Evolutionary conservation across 2,113 vertebrate genomes (phyloP), one percentile per base, ranked within the genome.

Genomic region (Albula goreensis): DNA sequence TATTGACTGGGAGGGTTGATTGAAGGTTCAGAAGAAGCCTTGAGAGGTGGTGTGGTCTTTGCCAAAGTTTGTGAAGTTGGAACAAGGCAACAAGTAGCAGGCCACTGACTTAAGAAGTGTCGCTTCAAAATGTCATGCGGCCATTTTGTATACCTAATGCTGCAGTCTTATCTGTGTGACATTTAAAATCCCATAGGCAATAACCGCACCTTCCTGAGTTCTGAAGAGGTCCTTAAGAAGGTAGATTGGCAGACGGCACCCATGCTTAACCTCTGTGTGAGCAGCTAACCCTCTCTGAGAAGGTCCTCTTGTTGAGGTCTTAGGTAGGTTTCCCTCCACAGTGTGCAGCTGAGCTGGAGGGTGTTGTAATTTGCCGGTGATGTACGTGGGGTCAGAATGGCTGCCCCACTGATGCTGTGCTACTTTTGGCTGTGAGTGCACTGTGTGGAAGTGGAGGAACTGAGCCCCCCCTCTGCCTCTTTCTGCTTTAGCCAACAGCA

Each of bases 181-280:
- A 85, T 85, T 85, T 85, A 85, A 85, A 85, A 66, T 70, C 80
- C 78, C 85, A 66, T 50, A 85, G 78, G 85, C 85, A 85, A 70
- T 85, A 81, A 85, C 41, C 19, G 53, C 48, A 63, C 53, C 78
- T 41, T 50, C 78, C 10, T 57, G 12, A 60, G 78, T 63, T 80
- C 8, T 22, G n/a, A 12, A 50, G 84, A 63, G 56, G 56, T 85
- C 48, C 78, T 49, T 63, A 57, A 9, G 50, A 79, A 50, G 17
- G 49, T 56, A 15, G 78, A 57, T 51, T 60, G 84, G 48, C 31
- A 25, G 77, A 41, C 17, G 49, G 77, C 41, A 13, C 52, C 53
- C 77, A 17, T 22, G 9, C 10, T 22, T 85, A 15, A 80, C 78
- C 84, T 80, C 53, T 12, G 22, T 78, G 51, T 31, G 51, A 50